Base-by-base conservation (phyloP, 2,113 vertebrate genomes). In the Perca flavescens region DNA sequence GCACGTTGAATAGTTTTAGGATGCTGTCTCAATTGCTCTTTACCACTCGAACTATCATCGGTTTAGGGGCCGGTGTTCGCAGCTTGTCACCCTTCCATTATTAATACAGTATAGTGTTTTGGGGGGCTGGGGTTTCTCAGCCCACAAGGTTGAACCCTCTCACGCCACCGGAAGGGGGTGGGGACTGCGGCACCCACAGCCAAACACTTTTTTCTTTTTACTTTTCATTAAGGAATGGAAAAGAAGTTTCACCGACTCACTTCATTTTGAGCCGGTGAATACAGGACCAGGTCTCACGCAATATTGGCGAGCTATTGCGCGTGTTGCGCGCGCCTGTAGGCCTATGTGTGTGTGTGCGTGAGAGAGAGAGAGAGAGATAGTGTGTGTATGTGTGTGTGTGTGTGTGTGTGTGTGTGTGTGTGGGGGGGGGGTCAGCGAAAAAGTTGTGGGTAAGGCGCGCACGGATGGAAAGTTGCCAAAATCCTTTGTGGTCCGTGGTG, bases 121-220 rank as follows among this genome's bases (percentile, higher is more conserved):
- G 63, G 40, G 25, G 78, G 70, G 43, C 31, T n/a, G 76, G 65
- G 84, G 80, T 85, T 82, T 70, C 88, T 52, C 87, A 47, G 71
- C 54, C 65, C 81, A 87, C 75, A 85, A 81, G 74, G 79, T 73
- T 72, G 67, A 79, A 83, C 63, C 84, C 84, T 77, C 92, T 94
- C 92, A 94, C 92, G 85, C 93, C 93, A 93, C 89, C 87, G 75
- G 52, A 84, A 63, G 85, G 74, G 89, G 93, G 93, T 10, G 91
- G 89, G 86, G 90, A 72, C 77, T 89, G 25, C 60, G 57, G 21
- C 22, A 43, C 70, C 16, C 36, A 62, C 61, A 83, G 49, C 12
- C 75, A 47, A 12, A 19, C 17, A 12, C 10, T 49, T 71, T 60
- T 68, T 80, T 60, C 40, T 43, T 76, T 47, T 25, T 2, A 52